A percentile compares a stretch with the other conserved stretches of the same genome.
These are phyloP conservation scores for Hypomecis atomaria DNA, from an alignment of 2,888 invertebrate species.

Conservation along the genomic window DNA sequence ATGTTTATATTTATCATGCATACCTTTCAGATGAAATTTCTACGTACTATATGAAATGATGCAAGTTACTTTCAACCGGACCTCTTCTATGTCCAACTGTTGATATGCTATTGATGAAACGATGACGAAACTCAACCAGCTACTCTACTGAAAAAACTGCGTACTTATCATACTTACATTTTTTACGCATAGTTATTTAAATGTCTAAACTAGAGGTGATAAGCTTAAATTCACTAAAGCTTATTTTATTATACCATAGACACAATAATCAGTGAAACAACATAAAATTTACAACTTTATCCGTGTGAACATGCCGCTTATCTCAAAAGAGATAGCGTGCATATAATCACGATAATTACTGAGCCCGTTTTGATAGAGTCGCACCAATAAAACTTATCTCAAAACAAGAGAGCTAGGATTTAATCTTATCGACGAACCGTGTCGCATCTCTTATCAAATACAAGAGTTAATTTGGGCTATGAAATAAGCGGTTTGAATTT, in stretches of 20 bases:
- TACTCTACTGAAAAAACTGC: no score
- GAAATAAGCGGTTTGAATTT: slow-evolving; percentile 2
- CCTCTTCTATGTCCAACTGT: no score
- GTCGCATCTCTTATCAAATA: slow-evolving; percentile 32
- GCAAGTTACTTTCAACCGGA: no score
- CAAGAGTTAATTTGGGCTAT: slow-evolving; percentile 29
- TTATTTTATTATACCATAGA: background rate
- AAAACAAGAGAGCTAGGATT: slow-evolving; percentile 41
- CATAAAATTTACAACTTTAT: slow-evolving; percentile 3
- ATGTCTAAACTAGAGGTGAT: no score
- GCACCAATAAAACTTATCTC: slow-evolving; percentile 48
- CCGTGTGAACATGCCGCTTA: slow-evolving; percentile 3
- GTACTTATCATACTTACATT: no score
- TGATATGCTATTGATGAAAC: no score
- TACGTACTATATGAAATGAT: no score
- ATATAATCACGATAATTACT: slow-evolving; percentile 23
- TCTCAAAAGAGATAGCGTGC: slow-evolving; percentile 13
- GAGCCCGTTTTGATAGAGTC: slow-evolving; percentile 41
- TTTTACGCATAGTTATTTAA: no score
- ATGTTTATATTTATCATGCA: no score
- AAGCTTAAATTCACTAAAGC: no score
- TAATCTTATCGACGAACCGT: slow-evolving; percentile 43
- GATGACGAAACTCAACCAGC: no score
- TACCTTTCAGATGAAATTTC: no score
- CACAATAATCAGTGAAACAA: background rate